Base-by-base conservation (phyloP, 2,113 vertebrate species). In the Parotia lawesii region DNA sequence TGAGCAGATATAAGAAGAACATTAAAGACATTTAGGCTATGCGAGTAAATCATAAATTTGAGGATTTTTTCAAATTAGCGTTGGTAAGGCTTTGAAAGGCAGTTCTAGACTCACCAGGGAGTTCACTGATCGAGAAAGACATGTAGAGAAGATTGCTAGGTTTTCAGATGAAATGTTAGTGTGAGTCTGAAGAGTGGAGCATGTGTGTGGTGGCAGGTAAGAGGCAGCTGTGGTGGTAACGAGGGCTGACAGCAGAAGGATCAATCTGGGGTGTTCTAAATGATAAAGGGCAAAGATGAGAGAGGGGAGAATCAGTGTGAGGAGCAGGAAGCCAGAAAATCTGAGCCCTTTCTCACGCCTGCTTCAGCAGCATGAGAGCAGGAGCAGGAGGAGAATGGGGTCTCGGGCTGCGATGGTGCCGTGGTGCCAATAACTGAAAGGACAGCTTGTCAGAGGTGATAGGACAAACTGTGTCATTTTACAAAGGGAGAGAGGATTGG, bases 381-480 rank as follows among this genome's bases (percentile, higher is more conserved):
- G 40, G 48, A 93, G 62, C 85, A 88, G 79, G 42, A 90, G 56
- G 79, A 95, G 86, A 67, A 48, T 33, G 72, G 69, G 76, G 33
- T 53, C 53, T 47, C 1, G 2, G 88, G 77, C 57, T 89, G 54
- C 0, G 5, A 40, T 31, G 37, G 72, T 91, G 69, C 83, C 73
- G 2, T 35, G 60, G 40, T 90, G 73, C 61, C 86, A 78, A 2
- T 48, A 60, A 31, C 51, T 57, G 64, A 60, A 76, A 48, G 83
- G 77, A 95, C 8, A 15, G 20, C 37, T 71, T 90, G 88, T 77
- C 89, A 96, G 90, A 87, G 47, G 53, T 77, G 89, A 65, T 14
- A 93, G 93, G 57, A 96, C 73, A 93, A 94, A 78, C 73, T 16
- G n/a, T 10, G 11, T 75, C 38, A 45, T 70, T 88, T 80, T 29